Evolutionary conservation across 2,888 invertebrate genomes (phyloP).

Genomic region (Linyphia triangularis): DNA sequence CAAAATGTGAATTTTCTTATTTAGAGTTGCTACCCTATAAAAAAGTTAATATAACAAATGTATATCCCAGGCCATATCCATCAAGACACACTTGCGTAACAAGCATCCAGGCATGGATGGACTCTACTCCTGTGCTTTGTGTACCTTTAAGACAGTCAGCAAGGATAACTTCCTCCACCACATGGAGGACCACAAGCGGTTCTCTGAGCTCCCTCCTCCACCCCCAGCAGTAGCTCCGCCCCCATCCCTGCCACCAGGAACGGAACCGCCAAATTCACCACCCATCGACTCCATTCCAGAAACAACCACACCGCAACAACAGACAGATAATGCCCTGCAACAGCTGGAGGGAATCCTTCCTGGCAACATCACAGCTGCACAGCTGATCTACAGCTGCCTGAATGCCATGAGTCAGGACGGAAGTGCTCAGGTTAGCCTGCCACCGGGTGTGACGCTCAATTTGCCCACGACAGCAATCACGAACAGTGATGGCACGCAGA

Average conservation of each 20-base stretch:
- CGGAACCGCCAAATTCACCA: too few species aligned
- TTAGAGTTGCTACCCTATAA: too few species aligned
- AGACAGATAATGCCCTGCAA: slow-evolving; percentile 65
- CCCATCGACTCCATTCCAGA: neutral
- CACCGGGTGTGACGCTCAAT: slow-evolving; percentile 71
- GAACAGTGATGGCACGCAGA: slow-evolving; percentile 74
- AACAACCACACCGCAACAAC: slow-evolving; percentile 49
- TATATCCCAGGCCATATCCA: slow-evolving; percentile 79
- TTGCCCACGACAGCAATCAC: slow-evolving; percentile 28
- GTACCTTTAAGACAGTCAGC: slow-evolving; percentile 85
- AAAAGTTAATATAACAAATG: neutral
- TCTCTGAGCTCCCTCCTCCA: slow-evolving; percentile 77
- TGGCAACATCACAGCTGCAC: slow-evolving; percentile 76
- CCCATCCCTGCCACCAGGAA: neutral
- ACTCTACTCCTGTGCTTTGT: slow-evolving; percentile 83
- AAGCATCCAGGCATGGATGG: slow-evolving; percentile 82
- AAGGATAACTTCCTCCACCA: slow-evolving; percentile 82
- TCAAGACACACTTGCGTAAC: slow-evolving; percentile 80
- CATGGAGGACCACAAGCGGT: slow-evolving; percentile 79
- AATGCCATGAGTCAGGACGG: slow-evolving; percentile 77
- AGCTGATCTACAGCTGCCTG: slow-evolving; percentile 77
- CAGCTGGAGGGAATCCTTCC: slow-evolving; percentile 77
- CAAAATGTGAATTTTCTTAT: too few species aligned
- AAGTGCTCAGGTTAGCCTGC: slow-evolving; percentile 57
- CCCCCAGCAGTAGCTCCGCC: neutral